Evolutionary conservation across 1,140 invertebrate genomes (phyloP).

Genomic region (Pemphigus obesinymphae): DNA sequence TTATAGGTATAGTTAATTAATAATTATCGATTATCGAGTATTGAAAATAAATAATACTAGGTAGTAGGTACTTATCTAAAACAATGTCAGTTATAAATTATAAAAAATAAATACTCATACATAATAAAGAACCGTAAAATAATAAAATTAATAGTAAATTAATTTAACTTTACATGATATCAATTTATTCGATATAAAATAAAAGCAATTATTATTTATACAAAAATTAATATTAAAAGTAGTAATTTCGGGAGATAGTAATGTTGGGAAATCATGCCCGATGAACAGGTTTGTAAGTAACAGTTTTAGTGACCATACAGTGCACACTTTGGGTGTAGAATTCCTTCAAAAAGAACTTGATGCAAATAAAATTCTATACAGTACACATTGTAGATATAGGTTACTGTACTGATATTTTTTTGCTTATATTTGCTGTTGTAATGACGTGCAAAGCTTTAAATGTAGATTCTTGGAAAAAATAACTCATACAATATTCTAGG

Average conservation of each 20-base stretch:
- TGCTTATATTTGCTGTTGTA: slow-evolving; percentile 79
- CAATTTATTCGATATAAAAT: slow-evolving; percentile 20
- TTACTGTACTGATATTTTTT: slow-evolving; percentile 87
- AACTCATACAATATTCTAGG: slow-evolving; percentile 85
- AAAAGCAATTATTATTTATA: background rate
- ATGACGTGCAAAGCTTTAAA: slow-evolving; percentile 80
- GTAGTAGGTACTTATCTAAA: too few species aligned
- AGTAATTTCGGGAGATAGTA: slow-evolving; percentile 85
- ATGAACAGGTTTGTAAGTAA: slow-evolving; percentile 93
- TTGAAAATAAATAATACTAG: too few species aligned
- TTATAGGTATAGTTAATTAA: too few species aligned
- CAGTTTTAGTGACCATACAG: slow-evolving; percentile 86
- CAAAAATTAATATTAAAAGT: slow-evolving; percentile 63
- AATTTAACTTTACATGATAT: background rate
- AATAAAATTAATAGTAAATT: too few species aligned
- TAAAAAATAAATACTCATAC: too few species aligned
- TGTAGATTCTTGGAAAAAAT: slow-evolving; percentile 78
- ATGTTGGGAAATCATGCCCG: slow-evolving; percentile 86
- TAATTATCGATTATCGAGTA: too few species aligned
- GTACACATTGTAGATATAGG: slow-evolving; percentile 88
- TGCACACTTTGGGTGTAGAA: slow-evolving; percentile 91
- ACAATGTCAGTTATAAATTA: too few species aligned
- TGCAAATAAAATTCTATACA: slow-evolving; percentile 74
- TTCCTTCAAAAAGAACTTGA: slow-evolving; percentile 88
- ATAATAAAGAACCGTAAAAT: too few species aligned